Conservation (phyloP, 2,113 vertebrate species). For the Boleophthalmus pectinirostris region DNA sequence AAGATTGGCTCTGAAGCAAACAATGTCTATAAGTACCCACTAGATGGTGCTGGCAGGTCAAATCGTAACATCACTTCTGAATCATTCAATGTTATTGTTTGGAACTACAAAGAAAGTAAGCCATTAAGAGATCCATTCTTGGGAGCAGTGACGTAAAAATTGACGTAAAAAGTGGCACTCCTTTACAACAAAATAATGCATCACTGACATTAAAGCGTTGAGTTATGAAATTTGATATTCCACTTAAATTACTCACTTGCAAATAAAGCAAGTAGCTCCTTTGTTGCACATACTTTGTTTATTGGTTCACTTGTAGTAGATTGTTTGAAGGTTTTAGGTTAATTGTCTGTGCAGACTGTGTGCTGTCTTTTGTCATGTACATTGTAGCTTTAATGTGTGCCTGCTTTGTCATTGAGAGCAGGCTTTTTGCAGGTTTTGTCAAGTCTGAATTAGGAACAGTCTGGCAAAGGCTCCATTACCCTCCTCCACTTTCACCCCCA, state of each 20-base stretch:
- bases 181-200: neutral
- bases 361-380: conserved; percentile 34
- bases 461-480: conserved; percentile 15
- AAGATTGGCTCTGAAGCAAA: neutral
- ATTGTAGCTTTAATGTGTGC: conserved; percentile 30
- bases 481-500: conserved; percentile 28
- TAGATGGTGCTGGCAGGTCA: neutral
- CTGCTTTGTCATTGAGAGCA: conserved; percentile 35
- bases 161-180: neutral
- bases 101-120: neutral
- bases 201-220: neutral
- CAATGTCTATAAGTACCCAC: neutral
- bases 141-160: neutral
- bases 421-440: conserved; percentile 21
- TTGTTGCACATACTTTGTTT: neutral
- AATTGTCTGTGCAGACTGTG: conserved; percentile 10
- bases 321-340: neutral
- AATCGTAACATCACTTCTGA: neutral
- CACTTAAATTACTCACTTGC: neutral
- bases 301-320: too few species aligned
- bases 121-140: too few species aligned
- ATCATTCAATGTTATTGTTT: neutral
- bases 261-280: neutral
- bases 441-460: conserved; percentile 23
- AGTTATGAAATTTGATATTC: neutral